Percentiles rank a stretch among this genome's conserved stretches.
phyloP scores from a whole-genome alignment of 2,113 vertebrate species.

The Chaetodon trifascialis region DNA sequence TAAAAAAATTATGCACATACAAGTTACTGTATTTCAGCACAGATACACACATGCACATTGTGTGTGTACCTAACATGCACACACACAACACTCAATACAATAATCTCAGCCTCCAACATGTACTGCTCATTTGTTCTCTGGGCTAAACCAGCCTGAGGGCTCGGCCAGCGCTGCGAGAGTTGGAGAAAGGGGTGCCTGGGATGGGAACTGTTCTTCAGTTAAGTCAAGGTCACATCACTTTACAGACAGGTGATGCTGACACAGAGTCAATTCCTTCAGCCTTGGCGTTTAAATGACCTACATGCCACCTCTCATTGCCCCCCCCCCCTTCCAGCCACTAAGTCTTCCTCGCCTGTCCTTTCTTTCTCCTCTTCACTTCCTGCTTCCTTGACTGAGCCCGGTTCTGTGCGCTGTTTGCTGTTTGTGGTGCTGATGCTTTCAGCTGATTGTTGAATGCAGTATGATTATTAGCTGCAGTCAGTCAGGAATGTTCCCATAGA shows the following conservation, averaged over 20 bases:
- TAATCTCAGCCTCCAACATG: slow-evolving; percentile 28
- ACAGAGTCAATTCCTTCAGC: slow-evolving; percentile 83
- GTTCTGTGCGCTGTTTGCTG: slow-evolving; percentile 53
- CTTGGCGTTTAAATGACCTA: slow-evolving; percentile 90
- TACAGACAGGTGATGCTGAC: slow-evolving; percentile 75
- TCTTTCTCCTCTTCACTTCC: slow-evolving; percentile 63
- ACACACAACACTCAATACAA: slow-evolving; percentile 25
- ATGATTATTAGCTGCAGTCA: slow-evolving; percentile 38
- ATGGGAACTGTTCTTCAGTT: slow-evolving; percentile 72
- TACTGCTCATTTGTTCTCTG: slow-evolving; percentile 28
- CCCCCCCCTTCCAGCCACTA: neutral
- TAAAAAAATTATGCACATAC: neutral
- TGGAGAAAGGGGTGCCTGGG: slow-evolving; percentile 47
- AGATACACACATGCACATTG: slow-evolving; percentile 14
- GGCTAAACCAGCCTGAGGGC: slow-evolving; percentile 38
- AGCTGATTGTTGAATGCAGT: slow-evolving; percentile 47
- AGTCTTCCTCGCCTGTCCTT: slow-evolving; percentile 59
- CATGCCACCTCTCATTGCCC: slow-evolving; percentile 84
- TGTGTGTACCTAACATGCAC: neutral
- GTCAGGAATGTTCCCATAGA: slow-evolving; percentile 64
- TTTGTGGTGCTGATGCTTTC: slow-evolving; percentile 57
- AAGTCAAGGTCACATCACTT: slow-evolving; percentile 70
- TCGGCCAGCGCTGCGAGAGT: slow-evolving; percentile 28
- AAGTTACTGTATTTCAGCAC: slow-evolving; percentile 11
- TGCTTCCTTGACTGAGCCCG: slow-evolving; percentile 49